Percentiles rank a stretch among this genome's conserved stretches.
Evolutionary conservation across 2,113 vertebrate genomes (phyloP).

Genomic region (Syrmaticus mikado): DNA sequence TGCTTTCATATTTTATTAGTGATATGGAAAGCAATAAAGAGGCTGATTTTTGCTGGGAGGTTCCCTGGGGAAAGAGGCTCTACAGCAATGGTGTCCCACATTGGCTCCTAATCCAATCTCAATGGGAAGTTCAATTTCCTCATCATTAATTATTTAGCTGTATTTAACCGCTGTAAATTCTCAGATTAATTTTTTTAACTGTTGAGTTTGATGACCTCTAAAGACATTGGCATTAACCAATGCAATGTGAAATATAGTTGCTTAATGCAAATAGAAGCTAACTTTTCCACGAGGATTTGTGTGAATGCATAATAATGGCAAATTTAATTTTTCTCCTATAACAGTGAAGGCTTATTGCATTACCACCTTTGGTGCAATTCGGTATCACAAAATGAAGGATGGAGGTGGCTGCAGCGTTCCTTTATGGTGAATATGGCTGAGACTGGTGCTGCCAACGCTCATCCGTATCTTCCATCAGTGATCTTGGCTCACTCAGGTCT

Average conservation of each 20-base stretch:
- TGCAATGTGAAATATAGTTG: not conserved
- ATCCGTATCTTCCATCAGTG: rapidly evolving
- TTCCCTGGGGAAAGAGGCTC: constrained; percentile 54
- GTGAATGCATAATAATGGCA: not conserved
- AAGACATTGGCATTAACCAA: constrained; percentile 43
- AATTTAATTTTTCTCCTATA: constrained; percentile 11
- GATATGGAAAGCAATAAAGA: constrained; percentile 72
- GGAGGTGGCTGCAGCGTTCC: not conserved
- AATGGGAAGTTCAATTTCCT: constrained; percentile 70
- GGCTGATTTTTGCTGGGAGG: constrained; percentile 65
- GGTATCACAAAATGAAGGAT: not conserved
- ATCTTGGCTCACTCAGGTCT: rapidly evolving
- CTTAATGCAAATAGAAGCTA: not conserved
- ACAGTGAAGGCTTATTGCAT: not conserved
- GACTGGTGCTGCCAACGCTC: rapidly evolving
- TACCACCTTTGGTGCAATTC: not conserved
- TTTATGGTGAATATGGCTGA: not conserved
- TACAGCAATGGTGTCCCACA: constrained; percentile 57
- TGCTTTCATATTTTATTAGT: constrained; percentile 76
- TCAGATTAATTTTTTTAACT: constrained; percentile 68
- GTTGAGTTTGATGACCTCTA: constrained; percentile 61
- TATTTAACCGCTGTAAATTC: constrained; percentile 70
- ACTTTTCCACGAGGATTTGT: not conserved
- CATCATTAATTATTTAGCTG: constrained; percentile 74
- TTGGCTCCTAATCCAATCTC: constrained; percentile 66